A percentile compares a stretch with the other conserved stretches of the same genome.
Evolutionary conservation across 2,797 vertebrate species (phyloP).

Genomic region (Pseudotriccus pelzelni): DNA sequence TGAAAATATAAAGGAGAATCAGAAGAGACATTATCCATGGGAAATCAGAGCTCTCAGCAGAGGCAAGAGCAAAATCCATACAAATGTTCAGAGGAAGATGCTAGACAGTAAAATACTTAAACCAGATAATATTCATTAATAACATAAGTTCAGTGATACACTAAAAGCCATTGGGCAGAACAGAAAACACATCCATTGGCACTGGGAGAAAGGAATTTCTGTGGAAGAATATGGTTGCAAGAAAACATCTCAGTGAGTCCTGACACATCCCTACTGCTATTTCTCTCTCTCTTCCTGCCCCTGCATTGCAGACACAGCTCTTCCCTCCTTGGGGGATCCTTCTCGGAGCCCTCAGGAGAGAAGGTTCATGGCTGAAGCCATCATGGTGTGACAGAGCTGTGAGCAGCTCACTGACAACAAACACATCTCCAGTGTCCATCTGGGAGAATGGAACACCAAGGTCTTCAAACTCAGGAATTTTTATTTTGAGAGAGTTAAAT

Average conservation of each 20-base stretch:
- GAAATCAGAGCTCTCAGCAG: neutral
- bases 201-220: neutral
- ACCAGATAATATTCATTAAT: neutral
- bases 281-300: neutral
- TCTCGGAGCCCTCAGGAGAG: neutral
- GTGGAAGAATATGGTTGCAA: neutral
- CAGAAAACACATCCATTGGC: neutral
- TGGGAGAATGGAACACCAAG: neutral
- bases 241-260: neutral
- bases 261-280: accelerated
- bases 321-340: neutral
- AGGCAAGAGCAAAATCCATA: neutral
- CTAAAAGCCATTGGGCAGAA: neutral
- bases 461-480: neutral
- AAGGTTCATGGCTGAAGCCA: neutral
- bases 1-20: neutral
- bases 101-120: neutral
- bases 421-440: neutral
- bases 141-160: neutral
- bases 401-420: neutral
- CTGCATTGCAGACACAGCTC: neutral
- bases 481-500: neutral
- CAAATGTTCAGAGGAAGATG: neutral
- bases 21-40: neutral
- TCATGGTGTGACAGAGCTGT: neutral